These are phyloP conservation scores for Coryphaenoides rupestris DNA, from an alignment of 2,113 vertebrate genomes.

Conservation along the genomic window DNA sequence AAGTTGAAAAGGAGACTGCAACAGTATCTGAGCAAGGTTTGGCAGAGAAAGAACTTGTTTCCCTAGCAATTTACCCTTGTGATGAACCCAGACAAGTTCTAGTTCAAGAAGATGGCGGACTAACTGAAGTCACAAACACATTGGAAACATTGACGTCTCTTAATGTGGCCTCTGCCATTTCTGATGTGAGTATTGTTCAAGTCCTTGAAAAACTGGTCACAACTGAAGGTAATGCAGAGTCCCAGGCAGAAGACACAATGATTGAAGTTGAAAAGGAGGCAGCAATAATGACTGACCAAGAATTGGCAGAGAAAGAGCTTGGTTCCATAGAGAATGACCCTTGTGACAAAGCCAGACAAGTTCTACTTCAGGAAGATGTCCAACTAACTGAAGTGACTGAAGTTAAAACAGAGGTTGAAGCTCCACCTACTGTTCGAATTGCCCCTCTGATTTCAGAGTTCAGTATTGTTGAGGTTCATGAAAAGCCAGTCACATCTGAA, in stretches of 20 bases:
- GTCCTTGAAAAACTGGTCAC: no score
- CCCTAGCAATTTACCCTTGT: slow-evolving; percentile 4
- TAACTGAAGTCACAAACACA: slow-evolving; percentile 31
- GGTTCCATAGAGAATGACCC: neutral
- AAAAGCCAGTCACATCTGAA: no score
- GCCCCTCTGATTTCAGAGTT: slow-evolving; percentile 3
- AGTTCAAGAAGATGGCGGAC: slow-evolving; percentile 22
- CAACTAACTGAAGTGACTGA: neutral
- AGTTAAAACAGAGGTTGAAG: slow-evolving; percentile 12
- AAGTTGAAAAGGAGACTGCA: slow-evolving; percentile 2
- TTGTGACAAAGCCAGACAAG: neutral
- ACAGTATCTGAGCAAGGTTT: slow-evolving; percentile 18
- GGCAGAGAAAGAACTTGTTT: slow-evolving; percentile 15
- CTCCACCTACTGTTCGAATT: slow-evolving; percentile 7
- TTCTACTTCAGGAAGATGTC: neutral
- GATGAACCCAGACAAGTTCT: neutral
- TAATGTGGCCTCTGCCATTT: slow-evolving; percentile 22
- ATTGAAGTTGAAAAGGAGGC: neutral
- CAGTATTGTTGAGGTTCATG: slow-evolving; percentile 7
- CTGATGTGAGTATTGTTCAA: slow-evolving; percentile 12
- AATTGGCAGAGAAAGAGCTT: neutral
- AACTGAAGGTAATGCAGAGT: no score
- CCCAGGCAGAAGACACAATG: no score
- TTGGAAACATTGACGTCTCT: slow-evolving; percentile 28
- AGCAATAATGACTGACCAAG: slow-evolving; percentile 5